Conservation (phyloP, 2,797 vertebrate genomes). For the Cyprinodon diabolis region DNA sequence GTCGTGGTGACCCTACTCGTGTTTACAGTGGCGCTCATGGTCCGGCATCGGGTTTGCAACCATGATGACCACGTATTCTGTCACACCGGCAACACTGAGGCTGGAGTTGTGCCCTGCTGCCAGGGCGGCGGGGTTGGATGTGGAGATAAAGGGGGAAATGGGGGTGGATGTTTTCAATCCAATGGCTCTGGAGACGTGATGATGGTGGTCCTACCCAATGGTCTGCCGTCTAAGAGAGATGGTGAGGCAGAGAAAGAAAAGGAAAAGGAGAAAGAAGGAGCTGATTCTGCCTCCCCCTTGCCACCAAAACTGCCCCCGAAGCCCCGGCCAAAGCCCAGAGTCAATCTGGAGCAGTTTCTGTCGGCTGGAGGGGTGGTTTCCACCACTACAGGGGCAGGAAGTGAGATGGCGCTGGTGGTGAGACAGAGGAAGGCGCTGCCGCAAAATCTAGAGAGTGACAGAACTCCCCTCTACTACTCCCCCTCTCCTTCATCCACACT, state of each 20-base stretch:
- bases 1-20: constrained; percentile 91
- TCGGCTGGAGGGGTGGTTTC: constrained; percentile 73
- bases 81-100: constrained; percentile 65
- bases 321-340: constrained; percentile 76
- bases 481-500: constrained; percentile 75
- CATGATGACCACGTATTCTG: constrained; percentile 74
- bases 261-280: constrained; percentile 57
- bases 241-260: constrained; percentile 61
- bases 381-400: constrained; percentile 47
- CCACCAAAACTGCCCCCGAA: constrained; percentile 77
- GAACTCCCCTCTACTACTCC: constrained; percentile 77
- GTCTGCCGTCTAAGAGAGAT: constrained; percentile 75
- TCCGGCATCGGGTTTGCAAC: constrained; percentile 87
- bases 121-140: constrained; percentile 83
- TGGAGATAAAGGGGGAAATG: constrained; percentile 79
- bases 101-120: constrained; percentile 73
- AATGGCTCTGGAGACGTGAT: constrained; percentile 83
- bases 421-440: constrained; percentile 67
- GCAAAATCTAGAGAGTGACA: constrained; percentile 72
- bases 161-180: constrained; percentile 76
- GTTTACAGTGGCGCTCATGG: constrained; percentile 92
- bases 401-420: constrained; percentile 74
- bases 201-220: constrained; percentile 83
- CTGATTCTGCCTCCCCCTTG: constrained; percentile 56
- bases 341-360: constrained; percentile 77